Evolutionary conservation across 2,888 invertebrate species (phyloP), one percentile per base, ranked within the genome.

Genomic region (Drosophila siamana): DNA sequence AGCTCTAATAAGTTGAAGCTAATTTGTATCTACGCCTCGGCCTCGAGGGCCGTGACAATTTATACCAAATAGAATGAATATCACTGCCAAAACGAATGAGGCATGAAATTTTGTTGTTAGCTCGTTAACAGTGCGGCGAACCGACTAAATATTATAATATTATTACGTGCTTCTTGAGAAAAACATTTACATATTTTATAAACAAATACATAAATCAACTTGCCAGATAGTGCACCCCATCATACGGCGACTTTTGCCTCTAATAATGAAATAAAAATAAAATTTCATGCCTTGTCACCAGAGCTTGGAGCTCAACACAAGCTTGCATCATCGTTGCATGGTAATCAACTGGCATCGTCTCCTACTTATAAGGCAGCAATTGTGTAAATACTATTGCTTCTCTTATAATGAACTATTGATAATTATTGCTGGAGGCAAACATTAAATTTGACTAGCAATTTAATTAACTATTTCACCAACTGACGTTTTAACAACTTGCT

Each of bases 281-380:
- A 47, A 81, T 84, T 84, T 84, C 65, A 84, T 72, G 85, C 61
- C 47, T 63, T 84, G 46, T 36, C 55, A 60, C 61, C 84, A 48
- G 52, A 36, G 51, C 66, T 40, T 63, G 38, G 51, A 48, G 81
- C 83, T 77, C 78, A 86, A 55, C 55, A 65, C 51, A 60, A 64
- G 76, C 55, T 67, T 62, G 74, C 63, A 26, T 26, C 65, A 50
- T 51, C 43, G 33, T 43, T 5, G 24, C 33, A 44, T 55, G 55
- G 30, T 33, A 55, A 55, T 55, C 33, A 43, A 43, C 22, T 13
- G 30, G 43, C 43, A 0, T 41, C 11, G 38, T 38, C 24, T 33
- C 19, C 48, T n/a, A 41, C 40, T 52, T 54, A 43, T 54, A 54
- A 30, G 55, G 43, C 55, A 9, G 15, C 44, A 55, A 62, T 52